phyloP scores from a whole-genome alignment of 1,140 invertebrate species.

The Aplysia californica region DNA sequence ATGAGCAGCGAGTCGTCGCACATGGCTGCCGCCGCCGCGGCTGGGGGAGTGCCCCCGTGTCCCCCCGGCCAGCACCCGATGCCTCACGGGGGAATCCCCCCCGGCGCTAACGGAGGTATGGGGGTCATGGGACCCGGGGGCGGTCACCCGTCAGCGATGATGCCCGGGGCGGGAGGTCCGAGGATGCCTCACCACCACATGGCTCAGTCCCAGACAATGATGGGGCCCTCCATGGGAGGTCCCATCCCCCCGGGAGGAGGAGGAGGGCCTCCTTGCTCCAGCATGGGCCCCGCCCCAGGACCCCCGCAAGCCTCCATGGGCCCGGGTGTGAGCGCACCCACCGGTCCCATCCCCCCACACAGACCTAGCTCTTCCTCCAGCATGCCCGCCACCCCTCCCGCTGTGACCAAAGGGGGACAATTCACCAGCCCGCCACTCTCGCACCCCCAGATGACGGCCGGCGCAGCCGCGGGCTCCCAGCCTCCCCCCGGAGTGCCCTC shows the following conservation, averaged over 20 bases:
- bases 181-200: slow-evolving; percentile 13
- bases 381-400: slow-evolving; percentile 27
- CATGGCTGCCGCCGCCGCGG: too few relatives aligned
- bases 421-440: slow-evolving; percentile 33
- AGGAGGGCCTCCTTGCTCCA: not conserved
- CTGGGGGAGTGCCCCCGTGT: too few relatives aligned
- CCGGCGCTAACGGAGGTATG: slow-evolving; percentile 31
- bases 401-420: slow-evolving; percentile 34
- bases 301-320: slow-evolving; percentile 21
- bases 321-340: not conserved
- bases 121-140: not conserved
- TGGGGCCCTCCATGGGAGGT: slow-evolving; percentile 21
- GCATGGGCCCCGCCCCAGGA: not conserved
- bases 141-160: slow-evolving; percentile 26
- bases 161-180: not conserved
- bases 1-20: slow-evolving; percentile 34
- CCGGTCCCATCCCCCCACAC: not conserved
- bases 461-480: not conserved
- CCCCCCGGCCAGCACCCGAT: too few relatives aligned
- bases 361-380: slow-evolving; percentile 17
- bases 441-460: slow-evolving; percentile 32
- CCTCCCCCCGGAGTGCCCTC: slow-evolving; percentile 22
- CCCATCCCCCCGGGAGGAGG: not conserved
- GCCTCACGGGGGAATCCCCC: slow-evolving; percentile 28
- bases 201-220: slow-evolving; percentile 28